Evolutionary conservation across 1,140 invertebrate genomes (phyloP), one percentile per base, ranked within the genome.

Genomic region (Lepidurus couesii): DNA sequence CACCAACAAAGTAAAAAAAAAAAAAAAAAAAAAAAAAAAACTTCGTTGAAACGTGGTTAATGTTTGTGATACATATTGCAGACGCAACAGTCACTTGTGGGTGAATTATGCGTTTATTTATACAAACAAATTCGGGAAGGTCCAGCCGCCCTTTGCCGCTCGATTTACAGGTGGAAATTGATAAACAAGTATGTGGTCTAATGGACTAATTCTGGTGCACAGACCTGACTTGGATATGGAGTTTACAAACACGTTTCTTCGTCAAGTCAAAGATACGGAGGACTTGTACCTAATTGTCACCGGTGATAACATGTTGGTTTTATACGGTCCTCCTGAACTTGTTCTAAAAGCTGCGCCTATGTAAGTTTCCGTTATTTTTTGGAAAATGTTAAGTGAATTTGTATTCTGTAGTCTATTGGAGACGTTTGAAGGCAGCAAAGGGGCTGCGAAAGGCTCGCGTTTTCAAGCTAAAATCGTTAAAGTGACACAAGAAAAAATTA

Each of bases 391-490:
- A 34, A 34, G 2, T 34, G 34, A 1, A 13, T 11, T 74, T 78
- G 7, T 78, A 78, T 77, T 78, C 84, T 85, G 79, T 82, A 89
- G 88, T 78, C 82, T 90, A 77, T 84, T 86, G 75, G 87, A 89
- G 47, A 77, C 90, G 3, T 83, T 91, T 42, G 87, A 88, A 79
- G 90, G 89, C 34, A 34, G 34, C 11, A 90, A 90, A 85, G 90
- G 90, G 7, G 89, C 88, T 73, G 88, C 85, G 16, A 89, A 88
- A 82, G 87, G 87, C 45, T 85, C 85, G 42, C 86, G 85, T 78
- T 90, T 86, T 81, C 88, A 90, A 82, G 90, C 88, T 4, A 90
- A 90, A 84, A 87, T 89, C 1, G 86, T 84, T 74, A 88, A 88
- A 81, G 82, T 90, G 76, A 79, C 16, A 21, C 24, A 74, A 75